These are phyloP conservation scores for Cerceris ruficornis DNA, from an alignment of 2,888 invertebrate species.

Conservation along the genomic window DNA sequence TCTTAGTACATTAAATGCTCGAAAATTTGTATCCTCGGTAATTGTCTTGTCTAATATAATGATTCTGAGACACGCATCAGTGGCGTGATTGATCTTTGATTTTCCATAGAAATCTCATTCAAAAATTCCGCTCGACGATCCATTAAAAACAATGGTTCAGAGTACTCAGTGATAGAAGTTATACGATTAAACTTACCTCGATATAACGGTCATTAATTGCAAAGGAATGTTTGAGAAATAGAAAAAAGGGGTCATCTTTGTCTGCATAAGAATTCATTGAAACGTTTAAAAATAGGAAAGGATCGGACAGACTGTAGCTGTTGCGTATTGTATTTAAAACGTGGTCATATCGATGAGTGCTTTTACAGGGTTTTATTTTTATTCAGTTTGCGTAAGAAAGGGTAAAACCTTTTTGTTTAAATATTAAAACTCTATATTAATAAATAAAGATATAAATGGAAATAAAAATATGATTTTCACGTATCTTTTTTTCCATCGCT, in stretches of 20 bases:
- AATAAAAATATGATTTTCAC: slow-evolving; percentile 54
- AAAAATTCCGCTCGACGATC: too few species aligned
- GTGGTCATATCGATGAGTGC: slow-evolving; percentile 39
- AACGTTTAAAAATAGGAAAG: slow-evolving; percentile 6
- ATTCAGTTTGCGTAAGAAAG: slow-evolving; percentile 65
- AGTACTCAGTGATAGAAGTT: neutral
- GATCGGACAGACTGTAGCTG: slow-evolving; percentile 14
- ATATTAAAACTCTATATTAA: slow-evolving; percentile 68
- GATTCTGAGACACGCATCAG: too few species aligned
- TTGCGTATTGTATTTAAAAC: slow-evolving; percentile 35
- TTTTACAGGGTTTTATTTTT: slow-evolving; percentile 63
- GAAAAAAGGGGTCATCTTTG: slow-evolving; percentile 11
- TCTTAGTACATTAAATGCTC: slow-evolving; percentile 22
- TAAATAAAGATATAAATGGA: slow-evolving; percentile 67
- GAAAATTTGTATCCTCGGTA: slow-evolving; percentile 1
- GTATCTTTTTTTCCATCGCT: slow-evolving; percentile 37
- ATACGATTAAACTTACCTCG: slow-evolving; percentile 30
- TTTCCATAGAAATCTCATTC: too few species aligned
- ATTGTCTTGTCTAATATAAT: neutral
- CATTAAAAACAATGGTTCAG: too few species aligned
- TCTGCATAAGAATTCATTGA: neutral
- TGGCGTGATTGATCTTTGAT: too few species aligned
- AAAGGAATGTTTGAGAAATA: too few species aligned
- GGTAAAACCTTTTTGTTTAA: slow-evolving; percentile 59
- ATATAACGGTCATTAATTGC: too few species aligned